phyloP scores from a whole-genome alignment of 2,888 invertebrate genomes.

The Oscheius myriophilus region DNA sequence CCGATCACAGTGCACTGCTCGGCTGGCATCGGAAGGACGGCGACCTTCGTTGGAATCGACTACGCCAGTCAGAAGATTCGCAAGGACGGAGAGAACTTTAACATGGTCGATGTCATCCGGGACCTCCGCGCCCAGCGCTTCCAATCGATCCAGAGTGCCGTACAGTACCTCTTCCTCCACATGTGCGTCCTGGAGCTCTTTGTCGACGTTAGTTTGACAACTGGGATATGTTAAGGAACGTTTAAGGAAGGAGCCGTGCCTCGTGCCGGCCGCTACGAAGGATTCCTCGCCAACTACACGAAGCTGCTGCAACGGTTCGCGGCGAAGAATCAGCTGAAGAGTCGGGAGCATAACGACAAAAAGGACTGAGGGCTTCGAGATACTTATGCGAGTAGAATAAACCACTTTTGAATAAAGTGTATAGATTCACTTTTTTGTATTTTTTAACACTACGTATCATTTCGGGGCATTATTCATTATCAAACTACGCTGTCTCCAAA shows the following conservation, averaged over 20 bases:
- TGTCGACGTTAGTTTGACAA: background rate
- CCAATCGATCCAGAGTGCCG: slow-evolving; percentile 25
- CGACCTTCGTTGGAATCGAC: slow-evolving; percentile 39
- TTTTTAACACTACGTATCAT: background rate
- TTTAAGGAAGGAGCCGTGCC: background rate
- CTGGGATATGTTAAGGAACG: no score
- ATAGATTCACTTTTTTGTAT: background rate
- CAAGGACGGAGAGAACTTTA: background rate
- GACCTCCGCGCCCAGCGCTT: slow-evolving; percentile 14
- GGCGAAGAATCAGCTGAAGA: slow-evolving; percentile 3
- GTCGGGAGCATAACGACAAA: background rate
- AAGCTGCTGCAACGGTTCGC: background rate
- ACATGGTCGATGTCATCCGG: slow-evolving; percentile 19
- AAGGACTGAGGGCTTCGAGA: background rate
- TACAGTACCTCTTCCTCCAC: slow-evolving; percentile 29
- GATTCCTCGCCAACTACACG: slow-evolving; percentile 4
- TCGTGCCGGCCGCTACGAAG: background rate
- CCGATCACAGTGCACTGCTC: slow-evolving; percentile 60
- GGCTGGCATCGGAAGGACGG: slow-evolving; percentile 58
- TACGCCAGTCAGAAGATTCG: slow-evolving; percentile 22
- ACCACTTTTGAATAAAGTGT: background rate
- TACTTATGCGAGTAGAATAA: no score
- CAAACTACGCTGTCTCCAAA: no score
- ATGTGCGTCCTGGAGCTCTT: slow-evolving; percentile 27
- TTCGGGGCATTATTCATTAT: no score